Percentiles rank a stretch among this genome's conserved stretches.
These are phyloP conservation scores for Erebia palarica DNA, from an alignment of 2,888 invertebrate genomes.

Conservation along the genomic window DNA sequence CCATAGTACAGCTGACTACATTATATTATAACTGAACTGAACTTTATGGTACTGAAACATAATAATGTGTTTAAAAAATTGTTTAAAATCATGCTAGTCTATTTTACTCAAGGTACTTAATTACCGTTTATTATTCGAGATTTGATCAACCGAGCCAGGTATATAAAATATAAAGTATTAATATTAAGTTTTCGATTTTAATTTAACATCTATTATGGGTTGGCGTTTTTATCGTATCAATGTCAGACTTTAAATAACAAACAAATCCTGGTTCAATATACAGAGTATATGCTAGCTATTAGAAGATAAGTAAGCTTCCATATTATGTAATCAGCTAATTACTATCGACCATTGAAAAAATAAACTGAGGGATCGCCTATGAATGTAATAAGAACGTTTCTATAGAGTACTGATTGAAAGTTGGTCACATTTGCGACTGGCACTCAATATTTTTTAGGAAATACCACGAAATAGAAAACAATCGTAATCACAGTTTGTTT, in stretches of 20 bases:
- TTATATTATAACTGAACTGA: too few species aligned
- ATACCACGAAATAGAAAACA: background rate
- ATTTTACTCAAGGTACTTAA: conserved; percentile 15
- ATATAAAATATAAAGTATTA: background rate
- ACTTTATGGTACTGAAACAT: too few species aligned
- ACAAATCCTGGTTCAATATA: background rate
- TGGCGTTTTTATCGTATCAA: background rate
- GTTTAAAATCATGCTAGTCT: background rate
- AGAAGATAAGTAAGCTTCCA: background rate
- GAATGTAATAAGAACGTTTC: background rate
- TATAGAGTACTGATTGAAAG: background rate
- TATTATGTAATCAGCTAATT: conserved; percentile 15
- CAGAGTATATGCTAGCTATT: background rate
- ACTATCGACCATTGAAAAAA: conserved; percentile 3
- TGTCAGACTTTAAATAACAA: background rate
- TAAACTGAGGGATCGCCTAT: conserved; percentile 19
- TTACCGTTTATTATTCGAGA: conserved; percentile 1
- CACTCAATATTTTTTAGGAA: background rate
- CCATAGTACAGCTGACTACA: too few species aligned
- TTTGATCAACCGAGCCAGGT: background rate
- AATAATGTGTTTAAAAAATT: too few species aligned
- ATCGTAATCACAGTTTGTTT: conserved; percentile 21
- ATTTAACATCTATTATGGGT: background rate
- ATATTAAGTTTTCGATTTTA: background rate
- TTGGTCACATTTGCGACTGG: background rate